Evolutionary conservation across 2,888 invertebrate genomes (phyloP).

Genomic region (Aspidapion aeneum): DNA sequence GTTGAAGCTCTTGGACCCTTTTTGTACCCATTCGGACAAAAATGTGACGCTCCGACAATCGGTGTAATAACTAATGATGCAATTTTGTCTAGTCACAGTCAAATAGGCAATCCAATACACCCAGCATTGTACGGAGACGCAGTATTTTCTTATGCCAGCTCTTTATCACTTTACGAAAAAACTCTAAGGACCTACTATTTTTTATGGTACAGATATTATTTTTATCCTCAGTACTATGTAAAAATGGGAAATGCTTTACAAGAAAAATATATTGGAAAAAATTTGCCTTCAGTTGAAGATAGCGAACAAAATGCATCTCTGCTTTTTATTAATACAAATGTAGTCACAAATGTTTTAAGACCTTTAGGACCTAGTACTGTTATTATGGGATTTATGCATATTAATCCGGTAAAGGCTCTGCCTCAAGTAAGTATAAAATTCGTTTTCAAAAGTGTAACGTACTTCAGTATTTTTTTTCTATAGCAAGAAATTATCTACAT

Average conservation of each 20-base stretch:
- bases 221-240: slow-evolving; percentile 26
- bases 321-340: slow-evolving; percentile 38
- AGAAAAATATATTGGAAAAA: slow-evolving; percentile 37
- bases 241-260: slow-evolving; percentile 32
- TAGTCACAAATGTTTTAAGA: slow-evolving; percentile 34
- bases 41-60: slow-evolving; percentile 6
- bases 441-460: too few species aligned
- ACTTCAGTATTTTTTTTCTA: too few species aligned
- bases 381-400: slow-evolving; percentile 20
- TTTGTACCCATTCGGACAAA: slow-evolving; percentile 1
- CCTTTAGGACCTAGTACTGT: slow-evolving; percentile 25
- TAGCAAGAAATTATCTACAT: too few species aligned
- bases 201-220: slow-evolving; percentile 29
- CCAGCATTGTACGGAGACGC: slow-evolving; percentile 33
- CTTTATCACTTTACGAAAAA: slow-evolving; percentile 44
- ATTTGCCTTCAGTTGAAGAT: slow-evolving; percentile 37
- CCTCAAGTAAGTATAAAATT: too few species aligned
- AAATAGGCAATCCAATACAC: slow-evolving; percentile 33
- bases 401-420: too few species aligned
- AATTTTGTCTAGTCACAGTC: slow-evolving; percentile 27
- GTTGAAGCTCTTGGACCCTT: slow-evolving; percentile 11
- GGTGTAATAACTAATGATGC: slow-evolving; percentile 27
- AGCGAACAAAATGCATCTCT: slow-evolving; percentile 11
- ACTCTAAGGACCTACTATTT: slow-evolving; percentile 30
- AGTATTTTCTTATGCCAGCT: slow-evolving; percentile 26